Evolutionary conservation across 2,888 invertebrate genomes (phyloP), one percentile per base, ranked within the genome.

Genomic region (Ochropleura plecta): DNA sequence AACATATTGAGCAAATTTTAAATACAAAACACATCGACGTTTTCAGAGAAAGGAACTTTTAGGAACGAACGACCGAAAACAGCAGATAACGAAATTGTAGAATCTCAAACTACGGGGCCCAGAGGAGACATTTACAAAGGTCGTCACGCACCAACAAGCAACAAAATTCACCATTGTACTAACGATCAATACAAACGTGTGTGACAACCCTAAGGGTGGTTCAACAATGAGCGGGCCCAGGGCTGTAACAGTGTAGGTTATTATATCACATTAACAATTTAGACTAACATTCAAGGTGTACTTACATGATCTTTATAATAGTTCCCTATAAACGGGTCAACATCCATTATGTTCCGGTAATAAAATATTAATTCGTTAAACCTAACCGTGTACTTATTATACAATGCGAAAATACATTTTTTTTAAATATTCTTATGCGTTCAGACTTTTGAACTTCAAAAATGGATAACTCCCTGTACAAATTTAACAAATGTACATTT

Each of bases 321-420:
- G 85, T 91, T 92, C 94, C 94, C 92, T 91, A 91, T 93, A 92
- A 89, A 91, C 89, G 94, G 95, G 92, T 91, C 92, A 95, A 96
- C 95, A 93, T 93, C 90, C 67, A 94, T 93, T 94, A 95, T 93
- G 94, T 90, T 94, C 84, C 93, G 91, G 93, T 96, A 96, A 90
- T 96, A 96, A 96, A 96, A 96, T 96, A 96, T 95, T 93, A 93
- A 93, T 95, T 95, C 93, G 91, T 94, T 94, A 93, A 92, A 92
- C 90, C 95, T 96, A 96, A 92, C 90, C 88, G 96, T 96, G 96
- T 96, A 94, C 90, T 90, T 94, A 95, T 92, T 93, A 93, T 95
- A 96, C 95, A 95, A 95, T 96, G 96, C 92, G 95, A 96, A 96
- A 96, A 96, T 96, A 96, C 96, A 95, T 93, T 93, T 88, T 88